Evolutionary conservation across 2,888 invertebrate genomes (phyloP), one percentile per base, ranked within the genome.

Genomic region (Drosophila melanocephala): DNA sequence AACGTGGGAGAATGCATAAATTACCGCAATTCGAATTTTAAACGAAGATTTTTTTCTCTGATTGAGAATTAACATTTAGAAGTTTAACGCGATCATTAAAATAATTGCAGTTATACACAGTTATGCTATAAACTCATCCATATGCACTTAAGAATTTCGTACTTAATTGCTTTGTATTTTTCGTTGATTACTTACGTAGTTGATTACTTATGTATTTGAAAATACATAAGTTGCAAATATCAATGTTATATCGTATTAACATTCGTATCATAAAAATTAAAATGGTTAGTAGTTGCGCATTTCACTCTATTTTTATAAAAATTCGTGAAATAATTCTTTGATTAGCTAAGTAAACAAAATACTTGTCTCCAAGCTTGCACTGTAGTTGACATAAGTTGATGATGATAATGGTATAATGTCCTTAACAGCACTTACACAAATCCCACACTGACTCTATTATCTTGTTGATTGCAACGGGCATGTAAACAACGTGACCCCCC

Each of bases 1-100:
- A 81, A 78, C 78, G 81, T 83, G 78, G 80, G 81, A 80, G 75
- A 77, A 53, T 81, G 50, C 64, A 73, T 65, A 71, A 72, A 76
- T 79, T 67, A 66, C 64, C 39, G 61, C 16, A 67, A 37, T 19
- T 39, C 33, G 32, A 55, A 28, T 42, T 55, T 42, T 22, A 56
- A 56, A 28, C 55, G 6, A 51, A 50, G 10, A 42, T 28, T 56
- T 53, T 51, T 5, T 22, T 28, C 26, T 33, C 33, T 53, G 28
- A 47, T 53, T 72, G 37, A 12, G 14, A 57, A 60, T 14, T n/a
- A 7, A 39, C 28, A 37, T 19, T 56, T 56, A 10, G 9, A 26
- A 26, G 26, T 16, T 2, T 50, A 50, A 26, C 50, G 5, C 10
- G 33, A 26, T 55, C 12, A 44, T 44, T 44, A 44, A 14, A 47